Base-by-base conservation (phyloP, 2,888 invertebrate species). In the Cryptocephalus moraei region DNA sequence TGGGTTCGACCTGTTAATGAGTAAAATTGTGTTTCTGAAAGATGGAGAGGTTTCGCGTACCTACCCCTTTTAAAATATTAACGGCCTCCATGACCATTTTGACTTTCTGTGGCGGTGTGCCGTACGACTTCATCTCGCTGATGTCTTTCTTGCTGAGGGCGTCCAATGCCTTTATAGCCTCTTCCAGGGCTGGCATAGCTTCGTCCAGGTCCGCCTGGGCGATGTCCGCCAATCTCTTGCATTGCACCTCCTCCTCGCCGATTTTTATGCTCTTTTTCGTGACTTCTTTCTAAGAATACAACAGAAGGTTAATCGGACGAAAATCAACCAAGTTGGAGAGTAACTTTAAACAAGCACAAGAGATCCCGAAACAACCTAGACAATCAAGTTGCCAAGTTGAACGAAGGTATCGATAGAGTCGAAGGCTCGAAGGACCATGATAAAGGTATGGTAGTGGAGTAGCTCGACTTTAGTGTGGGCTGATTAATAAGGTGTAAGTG, bases 81-180 rank as follows among this genome's bases (percentile, higher is more conserved):
- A 92, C 90, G 10, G 91, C 90, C 69, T 92, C 91, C 81, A 92
- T 78, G 0, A 89, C 88, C 78, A 88, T 88, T 70, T 91, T 89
- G 0, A 93, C 91, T 67, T 90, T 86, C 47, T 79, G 75, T 1
- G 92, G 92, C 1, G 93, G 93, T 49, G 86, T 82, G 0, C 85
- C 84, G 66, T 92, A 93, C 0, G 91, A 91, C 66, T 90, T 91
- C 49, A 93, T 87, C 75, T 93, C 92, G 38, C 87, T 83, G 47
- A 93, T 82, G 63, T 91, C 90, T 63, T 87, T 88, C 69, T 90
- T 91, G 64, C 87, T 90, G 12, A 91, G 67, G 0, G 88, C 77
- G 62, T 88, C 86, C 43, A 91, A 68, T 1, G 90, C 89, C 34
- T 75, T 77, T 1, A 88, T 79, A 31, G 92, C 92, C 60, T 88